Conservation (phyloP, 2,113 vertebrate species). For the Corapipo altera region DNA sequence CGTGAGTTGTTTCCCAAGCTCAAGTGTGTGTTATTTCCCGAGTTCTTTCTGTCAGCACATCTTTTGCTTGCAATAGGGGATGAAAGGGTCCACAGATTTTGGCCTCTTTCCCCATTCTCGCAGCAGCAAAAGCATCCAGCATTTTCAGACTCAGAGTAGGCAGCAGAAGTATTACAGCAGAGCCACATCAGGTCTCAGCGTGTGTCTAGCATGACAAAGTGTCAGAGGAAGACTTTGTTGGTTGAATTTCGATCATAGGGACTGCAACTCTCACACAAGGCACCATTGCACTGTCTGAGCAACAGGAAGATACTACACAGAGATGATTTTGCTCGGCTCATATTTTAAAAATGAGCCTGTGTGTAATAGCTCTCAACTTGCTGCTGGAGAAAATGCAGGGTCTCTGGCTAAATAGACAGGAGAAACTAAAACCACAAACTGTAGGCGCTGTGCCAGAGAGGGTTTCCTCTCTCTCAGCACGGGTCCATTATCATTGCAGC, state of each 20-base stretch:
- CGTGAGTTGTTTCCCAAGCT: not conserved
- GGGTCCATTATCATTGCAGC: not conserved
- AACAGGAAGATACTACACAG: not conserved
- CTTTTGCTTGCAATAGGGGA: not conserved
- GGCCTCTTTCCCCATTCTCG: not conserved
- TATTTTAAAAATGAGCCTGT: conserved; percentile 47
- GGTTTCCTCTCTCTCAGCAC: not conserved
- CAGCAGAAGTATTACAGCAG: not conserved
- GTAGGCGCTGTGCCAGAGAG: not conserved
- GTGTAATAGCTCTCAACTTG: conserved; percentile 23
- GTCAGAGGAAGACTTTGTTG: not conserved
- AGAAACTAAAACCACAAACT: not conserved
- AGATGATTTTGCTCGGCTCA: not conserved
- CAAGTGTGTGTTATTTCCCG: not conserved
- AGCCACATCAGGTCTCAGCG: not conserved
- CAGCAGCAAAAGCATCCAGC: not conserved
- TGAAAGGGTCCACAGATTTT: not conserved
- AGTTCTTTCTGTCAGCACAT: not conserved
- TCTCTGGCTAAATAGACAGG: not conserved
- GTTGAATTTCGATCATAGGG: not conserved
- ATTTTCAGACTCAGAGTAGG: not conserved
- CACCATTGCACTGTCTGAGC: not conserved
- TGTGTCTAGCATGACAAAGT: not conserved
- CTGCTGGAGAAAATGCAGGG: not conserved
- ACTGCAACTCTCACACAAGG: not conserved